Percentiles rank a stretch among this genome's conserved stretches.
phyloP scores from a whole-genome alignment of 2,888 invertebrate genomes.

The Halictus quadricinctus region DNA sequence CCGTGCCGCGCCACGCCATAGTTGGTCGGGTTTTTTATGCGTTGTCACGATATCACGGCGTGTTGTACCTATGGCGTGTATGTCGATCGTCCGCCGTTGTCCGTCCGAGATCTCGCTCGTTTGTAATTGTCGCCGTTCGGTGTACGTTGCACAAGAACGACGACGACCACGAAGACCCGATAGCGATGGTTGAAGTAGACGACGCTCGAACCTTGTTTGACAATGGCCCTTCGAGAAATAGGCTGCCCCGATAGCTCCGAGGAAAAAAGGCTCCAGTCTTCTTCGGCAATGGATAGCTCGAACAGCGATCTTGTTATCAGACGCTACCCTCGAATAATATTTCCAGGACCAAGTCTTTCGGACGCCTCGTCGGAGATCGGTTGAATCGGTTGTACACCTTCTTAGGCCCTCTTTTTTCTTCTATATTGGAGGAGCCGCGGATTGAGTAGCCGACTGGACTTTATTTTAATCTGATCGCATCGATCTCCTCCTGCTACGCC shows the following conservation, averaged over 20 bases:
- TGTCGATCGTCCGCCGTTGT: slow-evolving; percentile 65
- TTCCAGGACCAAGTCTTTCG: background rate
- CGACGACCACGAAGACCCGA: slow-evolving; percentile 18
- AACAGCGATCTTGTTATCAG: slow-evolving; percentile 17
- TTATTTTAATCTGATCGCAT: slow-evolving; percentile 58
- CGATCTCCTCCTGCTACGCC: slow-evolving; percentile 27
- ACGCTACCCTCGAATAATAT: background rate
- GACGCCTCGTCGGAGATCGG: background rate
- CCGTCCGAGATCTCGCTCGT: slow-evolving; percentile 69
- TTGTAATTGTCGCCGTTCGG: slow-evolving; percentile 69
- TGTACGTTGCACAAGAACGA: slow-evolving; percentile 39
- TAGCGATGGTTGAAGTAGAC: slow-evolving; percentile 39
- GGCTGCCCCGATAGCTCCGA: slow-evolving; percentile 46
- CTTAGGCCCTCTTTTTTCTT: background rate
- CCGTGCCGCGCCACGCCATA: slow-evolving; percentile 66
- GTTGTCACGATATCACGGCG: slow-evolving; percentile 67
- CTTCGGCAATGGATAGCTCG: background rate
- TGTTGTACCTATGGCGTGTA: slow-evolving; percentile 67
- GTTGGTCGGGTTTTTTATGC: slow-evolving; percentile 60
- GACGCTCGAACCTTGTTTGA: slow-evolving; percentile 34
- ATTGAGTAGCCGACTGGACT: slow-evolving; percentile 51
- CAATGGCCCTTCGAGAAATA: slow-evolving; percentile 52
- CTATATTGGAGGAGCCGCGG: slow-evolving; percentile 12
- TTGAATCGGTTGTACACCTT: background rate
- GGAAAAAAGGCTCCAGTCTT: background rate